Base-by-base conservation (phyloP, 2,888 invertebrate genomes). In the Ligdia adustata region DNA sequence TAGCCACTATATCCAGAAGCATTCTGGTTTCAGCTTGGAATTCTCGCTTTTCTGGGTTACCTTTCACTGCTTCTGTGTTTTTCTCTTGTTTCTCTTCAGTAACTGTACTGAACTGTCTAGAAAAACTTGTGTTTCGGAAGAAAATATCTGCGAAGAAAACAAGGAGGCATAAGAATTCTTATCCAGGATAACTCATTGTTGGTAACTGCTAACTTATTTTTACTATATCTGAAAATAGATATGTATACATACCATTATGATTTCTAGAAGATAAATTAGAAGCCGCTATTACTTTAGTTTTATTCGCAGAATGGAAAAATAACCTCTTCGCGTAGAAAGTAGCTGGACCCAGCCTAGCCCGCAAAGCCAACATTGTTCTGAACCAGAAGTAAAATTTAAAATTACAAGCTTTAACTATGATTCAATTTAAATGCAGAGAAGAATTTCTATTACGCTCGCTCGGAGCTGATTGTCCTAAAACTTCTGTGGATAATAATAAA, bases 1-100 rank as follows among this genome's bases (percentile, higher is more conserved):
- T 95, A 0, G 99, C 99, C 0, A 99, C 99, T 81, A 99, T 99
- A 78, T 99, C 98, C 34, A 99, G 85, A 26, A 99, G 81, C 95
- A 98, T 98, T 52, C 95, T 91, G 0, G 99, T 99, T 90, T 99
- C 99, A 0, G 99, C 99, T 82, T 99, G 97, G 78, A 99, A 99
- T 77, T 98, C 98, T 84, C 95, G 95, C 72, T 94, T 95, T 65
- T 93, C 93, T 9, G 93, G 92, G 81, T 82, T 89, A 72, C 92
- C 92, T 76, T 89, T 91, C 49, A 86, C 72, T 69, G 75, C 86
- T 80, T 91, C 92, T 13, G 55, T 59, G 16, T 60, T 52, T 43
- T 77, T 68, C 40, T 75, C 60, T 18, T 60, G 53, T 43, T 77
- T 68, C 40, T 75, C 60, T 62, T 82, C 79, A 20, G 75, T 57